These are phyloP conservation scores for Poeciliopsis presidionis DNA, from an alignment of 2,797 vertebrate species.

Conservation along the genomic window DNA sequence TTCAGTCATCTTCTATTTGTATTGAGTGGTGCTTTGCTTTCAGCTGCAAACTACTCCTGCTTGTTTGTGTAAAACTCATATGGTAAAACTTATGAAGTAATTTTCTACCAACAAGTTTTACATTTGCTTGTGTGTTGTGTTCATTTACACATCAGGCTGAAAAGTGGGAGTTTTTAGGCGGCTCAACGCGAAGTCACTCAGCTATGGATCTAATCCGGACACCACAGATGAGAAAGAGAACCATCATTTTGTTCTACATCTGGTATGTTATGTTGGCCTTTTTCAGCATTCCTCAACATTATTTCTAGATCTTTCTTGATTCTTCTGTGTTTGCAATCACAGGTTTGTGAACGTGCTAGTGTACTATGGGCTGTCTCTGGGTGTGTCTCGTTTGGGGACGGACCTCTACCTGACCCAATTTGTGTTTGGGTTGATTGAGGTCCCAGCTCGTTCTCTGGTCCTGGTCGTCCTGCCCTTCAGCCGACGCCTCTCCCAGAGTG, in stretches of 20 bases:
- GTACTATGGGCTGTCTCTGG: slow-evolving; percentile 88
- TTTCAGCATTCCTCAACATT: background rate
- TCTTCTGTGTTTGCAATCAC: slow-evolving; percentile 7
- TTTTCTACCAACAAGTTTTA: background rate
- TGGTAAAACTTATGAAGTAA: background rate
- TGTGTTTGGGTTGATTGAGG: slow-evolving; percentile 86
- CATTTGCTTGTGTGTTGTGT: slow-evolving; percentile 15
- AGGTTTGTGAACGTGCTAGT: slow-evolving; percentile 91
- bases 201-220: slow-evolving; percentile 81
- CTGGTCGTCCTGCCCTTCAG: slow-evolving; percentile 74
- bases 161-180: slow-evolving; percentile 49
- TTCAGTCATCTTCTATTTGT: background rate
- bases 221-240: slow-evolving; percentile 80
- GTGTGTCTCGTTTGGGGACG: slow-evolving; percentile 85
- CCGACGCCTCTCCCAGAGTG: slow-evolving; percentile 69
- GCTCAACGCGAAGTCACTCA: slow-evolving; percentile 41
- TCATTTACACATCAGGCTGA: slow-evolving; percentile 61
- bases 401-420: slow-evolving; percentile 90
- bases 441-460: slow-evolving; percentile 81
- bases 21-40: background rate
- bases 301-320: background rate
- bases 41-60: background rate
- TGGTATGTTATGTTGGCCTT: slow-evolving; percentile 76
- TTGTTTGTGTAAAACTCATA: background rate
- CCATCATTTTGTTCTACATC: slow-evolving; percentile 77